Conservation (phyloP, 2,888 invertebrate species). For the Xiphydria camelus region DNA sequence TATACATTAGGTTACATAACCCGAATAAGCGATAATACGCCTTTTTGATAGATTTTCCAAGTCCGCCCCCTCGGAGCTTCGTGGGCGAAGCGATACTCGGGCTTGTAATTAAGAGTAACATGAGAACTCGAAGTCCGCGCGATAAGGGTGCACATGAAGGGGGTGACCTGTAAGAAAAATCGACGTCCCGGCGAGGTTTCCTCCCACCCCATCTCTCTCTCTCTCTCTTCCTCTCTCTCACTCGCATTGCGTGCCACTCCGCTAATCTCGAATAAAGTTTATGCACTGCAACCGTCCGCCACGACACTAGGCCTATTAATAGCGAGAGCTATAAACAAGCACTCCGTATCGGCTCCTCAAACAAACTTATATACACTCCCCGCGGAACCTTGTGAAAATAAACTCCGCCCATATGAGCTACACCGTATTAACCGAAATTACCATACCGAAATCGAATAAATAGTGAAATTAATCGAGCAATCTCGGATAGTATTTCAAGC, state of each 20-base stretch:
- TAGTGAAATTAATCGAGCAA: too few relatives aligned
- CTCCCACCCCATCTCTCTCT: conserved; percentile 11
- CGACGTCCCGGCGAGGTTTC: conserved; percentile 37
- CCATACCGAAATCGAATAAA: not conserved
- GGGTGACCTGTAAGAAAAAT: conserved; percentile 51
- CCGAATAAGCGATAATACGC: not conserved
- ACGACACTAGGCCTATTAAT: conserved; percentile 40
- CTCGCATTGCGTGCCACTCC: conserved; percentile 40
- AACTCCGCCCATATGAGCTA: too few relatives aligned
- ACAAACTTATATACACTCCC: conserved; percentile 24
- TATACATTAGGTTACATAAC: too few relatives aligned
- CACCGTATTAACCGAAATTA: too few relatives aligned
- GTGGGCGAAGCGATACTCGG: conserved; percentile 41
- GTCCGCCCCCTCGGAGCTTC: conserved; percentile 12
- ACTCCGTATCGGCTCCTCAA: conserved; percentile 36
- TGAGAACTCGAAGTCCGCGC: conserved; percentile 38
- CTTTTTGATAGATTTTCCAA: not conserved
- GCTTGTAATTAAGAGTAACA: conserved; percentile 51
- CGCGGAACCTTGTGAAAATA: conserved; percentile 22
- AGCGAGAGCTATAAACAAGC: conserved; percentile 35
- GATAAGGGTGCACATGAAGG: conserved; percentile 43
- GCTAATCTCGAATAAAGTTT: conserved; percentile 51
- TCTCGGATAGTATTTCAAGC: too few relatives aligned
- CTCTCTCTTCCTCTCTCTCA: conserved; percentile 13
- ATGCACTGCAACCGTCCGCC: conserved; percentile 41